Evolutionary conservation across 2,888 invertebrate genomes (phyloP).

Genomic region (Andrena minutula): DNA sequence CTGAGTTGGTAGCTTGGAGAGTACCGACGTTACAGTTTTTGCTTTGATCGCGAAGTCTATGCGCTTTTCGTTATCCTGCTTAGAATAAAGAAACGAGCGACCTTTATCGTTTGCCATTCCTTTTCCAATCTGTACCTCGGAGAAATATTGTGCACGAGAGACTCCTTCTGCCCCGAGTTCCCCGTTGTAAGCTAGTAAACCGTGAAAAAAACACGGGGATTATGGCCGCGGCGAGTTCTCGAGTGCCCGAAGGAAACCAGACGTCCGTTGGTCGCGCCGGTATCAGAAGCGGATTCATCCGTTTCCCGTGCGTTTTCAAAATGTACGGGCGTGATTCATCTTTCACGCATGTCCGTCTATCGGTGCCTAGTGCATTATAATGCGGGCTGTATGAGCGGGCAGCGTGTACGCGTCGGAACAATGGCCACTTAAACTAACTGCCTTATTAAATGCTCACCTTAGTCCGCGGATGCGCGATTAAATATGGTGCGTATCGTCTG

Average conservation of each 20-base stretch:
- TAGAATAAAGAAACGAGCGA: background rate
- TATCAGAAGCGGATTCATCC: slow-evolving; percentile 33
- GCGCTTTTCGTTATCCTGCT: background rate
- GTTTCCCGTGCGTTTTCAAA: slow-evolving; percentile 59
- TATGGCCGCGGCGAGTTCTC: background rate
- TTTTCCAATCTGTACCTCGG: too few relatives aligned
- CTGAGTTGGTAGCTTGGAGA: background rate
- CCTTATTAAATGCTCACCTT: slow-evolving; percentile 64
- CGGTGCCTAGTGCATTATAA: slow-evolving; percentile 64
- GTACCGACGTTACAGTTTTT: background rate
- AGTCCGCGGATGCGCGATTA: slow-evolving; percentile 51
- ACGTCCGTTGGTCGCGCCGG: background rate
- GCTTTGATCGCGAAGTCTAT: background rate
- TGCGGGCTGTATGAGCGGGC: slow-evolving; percentile 58
- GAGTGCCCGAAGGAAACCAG: slow-evolving; percentile 3
- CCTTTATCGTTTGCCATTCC: background rate
- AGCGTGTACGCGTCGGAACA: slow-evolving; percentile 64
- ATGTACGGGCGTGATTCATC: slow-evolving; percentile 65
- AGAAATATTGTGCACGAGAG: background rate
- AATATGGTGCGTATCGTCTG: slow-evolving; percentile 36
- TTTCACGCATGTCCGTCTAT: slow-evolving; percentile 61
- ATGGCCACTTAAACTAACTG: slow-evolving; percentile 71
- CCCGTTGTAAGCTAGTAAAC: background rate
- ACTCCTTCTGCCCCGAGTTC: background rate
- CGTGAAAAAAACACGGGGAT: background rate